A percentile compares a stretch with the other conserved stretches of the same genome.
These are phyloP conservation scores for Cyprinodon tularosa DNA, from an alignment of 2,113 vertebrate genomes.

Conservation along the genomic window DNA sequence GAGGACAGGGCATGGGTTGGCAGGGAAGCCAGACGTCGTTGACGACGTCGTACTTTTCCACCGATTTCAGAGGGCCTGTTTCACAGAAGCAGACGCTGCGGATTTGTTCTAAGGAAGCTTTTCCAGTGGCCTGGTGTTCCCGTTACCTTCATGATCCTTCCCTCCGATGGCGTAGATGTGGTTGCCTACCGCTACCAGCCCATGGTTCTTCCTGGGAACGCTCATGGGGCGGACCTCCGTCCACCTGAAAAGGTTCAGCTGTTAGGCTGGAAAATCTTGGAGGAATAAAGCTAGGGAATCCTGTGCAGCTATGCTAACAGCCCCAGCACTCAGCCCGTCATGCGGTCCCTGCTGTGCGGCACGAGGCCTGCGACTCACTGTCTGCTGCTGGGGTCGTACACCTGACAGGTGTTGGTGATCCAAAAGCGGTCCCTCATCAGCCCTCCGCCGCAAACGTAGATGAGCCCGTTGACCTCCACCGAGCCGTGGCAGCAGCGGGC, in stretches of 20 bases:
- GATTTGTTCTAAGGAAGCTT: neutral
- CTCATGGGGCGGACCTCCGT: neutral
- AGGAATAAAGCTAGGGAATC: too few species aligned
- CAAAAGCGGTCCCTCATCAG: neutral
- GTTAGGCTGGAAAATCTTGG: too few species aligned
- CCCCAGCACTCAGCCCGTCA: too few species aligned
- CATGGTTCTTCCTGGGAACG: slow-evolving; percentile 16
- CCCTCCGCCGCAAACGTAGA: slow-evolving; percentile 24
- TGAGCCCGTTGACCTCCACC: slow-evolving; percentile 9
- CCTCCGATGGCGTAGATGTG: slow-evolving; percentile 25
- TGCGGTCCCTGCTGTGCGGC: neutral
- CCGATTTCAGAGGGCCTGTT: neutral
- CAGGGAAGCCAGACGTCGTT: neutral
- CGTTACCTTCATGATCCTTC: neutral
- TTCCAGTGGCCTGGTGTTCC: neutral
- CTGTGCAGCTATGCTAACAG: too few species aligned
- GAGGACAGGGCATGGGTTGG: neutral
- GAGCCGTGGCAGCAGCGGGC: slow-evolving; percentile 10
- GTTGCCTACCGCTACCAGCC: slow-evolving; percentile 3
- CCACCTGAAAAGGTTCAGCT: slow-evolving; percentile 4
- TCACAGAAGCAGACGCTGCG: neutral
- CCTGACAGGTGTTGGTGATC: slow-evolving; percentile 8
- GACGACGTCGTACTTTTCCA: slow-evolving; percentile 7
- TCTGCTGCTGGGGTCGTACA: slow-evolving; percentile 3
- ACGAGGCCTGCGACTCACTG: slow-evolving; percentile 4